Percentiles rank a stretch among this genome's conserved stretches.
Evolutionary conservation across 2,113 vertebrate genomes (phyloP).

Genomic region (Speoplatyrhinus poulsoni): DNA sequence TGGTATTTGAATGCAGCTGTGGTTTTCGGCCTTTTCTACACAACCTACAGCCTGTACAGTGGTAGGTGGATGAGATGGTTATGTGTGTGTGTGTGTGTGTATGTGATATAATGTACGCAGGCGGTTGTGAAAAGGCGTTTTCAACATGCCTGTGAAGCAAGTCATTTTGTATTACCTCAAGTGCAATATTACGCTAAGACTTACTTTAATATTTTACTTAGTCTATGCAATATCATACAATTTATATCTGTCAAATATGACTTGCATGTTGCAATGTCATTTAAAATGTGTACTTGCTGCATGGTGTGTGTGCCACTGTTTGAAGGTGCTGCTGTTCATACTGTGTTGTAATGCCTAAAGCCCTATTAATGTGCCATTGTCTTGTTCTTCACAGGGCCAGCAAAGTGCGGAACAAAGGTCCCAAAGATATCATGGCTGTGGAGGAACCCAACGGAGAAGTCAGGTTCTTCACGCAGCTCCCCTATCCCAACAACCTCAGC

Average conservation of each 20-base stretch:
- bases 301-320: too few species aligned
- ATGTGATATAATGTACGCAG: not conserved
- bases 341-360: not conserved
- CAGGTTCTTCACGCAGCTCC: constrained; percentile 88
- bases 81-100: not conserved
- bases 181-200: too few species aligned
- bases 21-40: constrained; percentile 96
- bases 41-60: constrained; percentile 94
- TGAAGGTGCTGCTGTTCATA: too few species aligned
- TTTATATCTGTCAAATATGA: too few species aligned
- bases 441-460: constrained; percentile 95
- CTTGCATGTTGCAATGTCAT: too few species aligned
- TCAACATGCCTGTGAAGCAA: too few species aligned
- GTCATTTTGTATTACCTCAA: too few species aligned
- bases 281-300: too few species aligned
- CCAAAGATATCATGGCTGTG: constrained; percentile 94
- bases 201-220: too few species aligned
- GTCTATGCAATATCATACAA: too few species aligned
- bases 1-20: constrained; percentile 95
- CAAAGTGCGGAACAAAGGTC: constrained; percentile 93
- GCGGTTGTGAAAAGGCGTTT: not conserved
- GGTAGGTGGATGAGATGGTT: constrained; percentile 72
- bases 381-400: constrained; percentile 82
- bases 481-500: constrained; percentile 93
- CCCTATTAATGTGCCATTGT: not conserved